Evolutionary conservation across 2,797 vertebrate genomes (phyloP).

Genomic region (Aselliscus stoliczkanus): DNA sequence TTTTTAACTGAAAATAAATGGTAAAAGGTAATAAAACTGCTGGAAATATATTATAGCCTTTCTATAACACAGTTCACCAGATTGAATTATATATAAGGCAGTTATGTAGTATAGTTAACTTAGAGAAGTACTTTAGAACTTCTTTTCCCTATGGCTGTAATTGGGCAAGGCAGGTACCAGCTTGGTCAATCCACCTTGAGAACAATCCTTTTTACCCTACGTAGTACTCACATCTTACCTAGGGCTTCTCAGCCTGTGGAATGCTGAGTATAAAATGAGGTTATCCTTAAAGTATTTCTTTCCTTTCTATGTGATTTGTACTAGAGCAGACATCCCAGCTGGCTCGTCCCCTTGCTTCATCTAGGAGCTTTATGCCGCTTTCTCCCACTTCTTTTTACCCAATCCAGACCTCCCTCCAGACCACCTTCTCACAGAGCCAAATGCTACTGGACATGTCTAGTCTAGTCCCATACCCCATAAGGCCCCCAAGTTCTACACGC

Average conservation of each 20-base stretch:
- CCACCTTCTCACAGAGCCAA: background rate
- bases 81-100: background rate
- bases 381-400: background rate
- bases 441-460: background rate
- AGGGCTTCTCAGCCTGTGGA: background rate
- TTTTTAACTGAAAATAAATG: background rate
- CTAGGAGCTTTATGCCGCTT: background rate
- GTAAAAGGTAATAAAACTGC: background rate
- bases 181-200: background rate
- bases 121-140: slow-evolving; percentile 2
- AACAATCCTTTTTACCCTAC: background rate
- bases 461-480: background rate
- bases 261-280: background rate
- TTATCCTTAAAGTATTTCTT: background rate
- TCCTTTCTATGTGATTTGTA: background rate
- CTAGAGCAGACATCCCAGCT: background rate
- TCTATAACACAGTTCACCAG: background rate
- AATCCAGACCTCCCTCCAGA: background rate
- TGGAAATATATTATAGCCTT: background rate
- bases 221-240: background rate
- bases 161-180: background rate
- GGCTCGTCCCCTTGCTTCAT: background rate
- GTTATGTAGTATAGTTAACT: background rate
- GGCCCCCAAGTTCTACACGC: background rate
- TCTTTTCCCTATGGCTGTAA: background rate